Evolutionary conservation across 1,140 invertebrate species (phyloP).

Genomic region (Zaprionus taronus): DNA sequence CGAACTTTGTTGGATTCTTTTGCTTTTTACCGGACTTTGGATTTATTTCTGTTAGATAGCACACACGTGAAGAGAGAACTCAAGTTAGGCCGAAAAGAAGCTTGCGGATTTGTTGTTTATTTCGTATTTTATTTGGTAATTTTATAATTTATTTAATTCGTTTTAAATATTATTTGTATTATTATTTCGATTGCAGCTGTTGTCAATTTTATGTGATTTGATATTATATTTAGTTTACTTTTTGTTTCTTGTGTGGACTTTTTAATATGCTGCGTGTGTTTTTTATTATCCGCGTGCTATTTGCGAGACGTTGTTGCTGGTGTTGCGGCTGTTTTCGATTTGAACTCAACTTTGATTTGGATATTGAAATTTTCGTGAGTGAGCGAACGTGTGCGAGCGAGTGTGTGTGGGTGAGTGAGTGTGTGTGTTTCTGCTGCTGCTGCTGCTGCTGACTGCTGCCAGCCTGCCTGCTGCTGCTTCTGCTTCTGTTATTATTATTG

Average conservation of each 20-base stretch:
- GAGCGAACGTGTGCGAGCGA: constrained; percentile 45
- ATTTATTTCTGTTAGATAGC: constrained; percentile 11
- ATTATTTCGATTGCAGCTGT: constrained; percentile 15
- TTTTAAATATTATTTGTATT: constrained; percentile 1
- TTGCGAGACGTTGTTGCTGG: constrained; percentile 82
- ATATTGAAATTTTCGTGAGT: constrained; percentile 83
- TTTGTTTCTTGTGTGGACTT: constrained; percentile 51
- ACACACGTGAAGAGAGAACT: constrained; percentile 63
- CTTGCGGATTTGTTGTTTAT: constrained; percentile 35
- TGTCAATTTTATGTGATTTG: constrained; percentile 2
- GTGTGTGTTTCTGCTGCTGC: constrained; percentile 27
- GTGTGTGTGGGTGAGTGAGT: constrained; percentile 43
- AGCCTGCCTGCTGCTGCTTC: constrained; percentile 28
- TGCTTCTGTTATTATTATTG: constrained; percentile 45
- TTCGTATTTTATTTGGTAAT: constrained; percentile 8
- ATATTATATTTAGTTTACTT: constrained; percentile 38
- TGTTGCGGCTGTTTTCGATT: constrained; percentile 84
- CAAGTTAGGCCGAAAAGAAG: constrained; percentile 38
- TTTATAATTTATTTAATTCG: not conserved
- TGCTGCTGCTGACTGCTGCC: constrained; percentile 31
- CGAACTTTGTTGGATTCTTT: constrained; percentile 14
- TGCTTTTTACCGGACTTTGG: not conserved
- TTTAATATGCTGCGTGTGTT: constrained; percentile 62
- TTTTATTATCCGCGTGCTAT: constrained; percentile 79
- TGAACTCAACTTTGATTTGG: constrained; percentile 84